These are phyloP conservation scores for Cyclura pinguis DNA, from an alignment of 2,797 vertebrate species.

Conservation along the genomic window DNA sequence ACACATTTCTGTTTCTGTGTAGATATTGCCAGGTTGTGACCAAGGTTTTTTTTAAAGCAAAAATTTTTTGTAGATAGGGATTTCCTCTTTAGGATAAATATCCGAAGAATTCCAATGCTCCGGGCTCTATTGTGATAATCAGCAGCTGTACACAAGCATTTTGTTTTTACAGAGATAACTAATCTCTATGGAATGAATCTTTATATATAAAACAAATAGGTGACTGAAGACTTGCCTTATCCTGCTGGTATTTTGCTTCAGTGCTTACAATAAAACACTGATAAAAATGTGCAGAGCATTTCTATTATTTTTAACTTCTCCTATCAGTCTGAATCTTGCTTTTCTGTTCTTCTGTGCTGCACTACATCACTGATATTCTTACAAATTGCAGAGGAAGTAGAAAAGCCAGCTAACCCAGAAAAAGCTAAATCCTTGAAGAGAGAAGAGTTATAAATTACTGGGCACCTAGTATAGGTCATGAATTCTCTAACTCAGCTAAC, in stretches of 20 bases:
- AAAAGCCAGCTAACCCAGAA: background rate
- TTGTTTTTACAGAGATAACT: slow-evolving; percentile 50
- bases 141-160: slow-evolving; percentile 35
- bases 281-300: slow-evolving; percentile 15
- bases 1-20: background rate
- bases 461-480: accelerated
- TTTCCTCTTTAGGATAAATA: background rate
- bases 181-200: slow-evolving; percentile 6
- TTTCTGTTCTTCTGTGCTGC: background rate
- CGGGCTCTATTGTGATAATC: slow-evolving; percentile 43
- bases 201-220: slow-evolving; percentile 15
- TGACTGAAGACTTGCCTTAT: background rate
- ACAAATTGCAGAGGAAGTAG: background rate
- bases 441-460: background rate
- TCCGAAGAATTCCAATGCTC: background rate
- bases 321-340: slow-evolving; percentile 19
- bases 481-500: background rate
- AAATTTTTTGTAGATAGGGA: background rate
- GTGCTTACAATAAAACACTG: slow-evolving; percentile 22
- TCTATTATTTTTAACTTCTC: slow-evolving; percentile 31
- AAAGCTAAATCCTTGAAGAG: background rate
- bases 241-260: slow-evolving; percentile 8
- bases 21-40: background rate
- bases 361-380: slow-evolving; percentile 4
- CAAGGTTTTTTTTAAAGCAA: background rate